Evolutionary conservation across 2,888 invertebrate genomes (phyloP), one percentile per base, ranked within the genome.

Genomic region (Zaprionus obscuricornis): DNA sequence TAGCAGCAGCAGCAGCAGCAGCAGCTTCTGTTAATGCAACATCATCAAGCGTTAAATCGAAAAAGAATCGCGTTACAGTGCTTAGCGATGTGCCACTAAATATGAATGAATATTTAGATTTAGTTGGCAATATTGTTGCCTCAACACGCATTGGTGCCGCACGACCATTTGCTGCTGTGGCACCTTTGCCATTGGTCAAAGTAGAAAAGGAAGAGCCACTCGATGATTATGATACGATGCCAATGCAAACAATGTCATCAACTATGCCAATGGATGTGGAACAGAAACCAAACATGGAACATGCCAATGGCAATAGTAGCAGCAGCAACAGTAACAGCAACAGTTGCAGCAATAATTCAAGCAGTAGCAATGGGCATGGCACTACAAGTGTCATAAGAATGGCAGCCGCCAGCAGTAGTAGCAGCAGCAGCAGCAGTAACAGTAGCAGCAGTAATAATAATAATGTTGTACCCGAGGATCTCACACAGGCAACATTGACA

Each of bases 31-130:
- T 18, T 13, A 46, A 56, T 11, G 49, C 54, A 8, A 75, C 66
- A 31, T 55, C 36, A n/a, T 54, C 66, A 3, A 64, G 29, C 36
- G 39, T 68, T 34, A 85, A 82, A 42, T 85, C 83, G 17, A 82
- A 84, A 2, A 86, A 84, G 70, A 87, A 84, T 29, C 88, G 88
- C 1, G 86, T 90, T 14, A 90, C 89, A 2, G 90, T 90, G 20
- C 77, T 90, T 20, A 90, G 90, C 55, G 89, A 90, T 81, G 90
- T 90, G 14, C 90, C 90, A 64, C 73, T 90, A n/a, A 88, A 89
- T 68, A 82, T 89, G 64, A 89, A 88, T 46, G 89, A 90, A 74
- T 90, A 89, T 56, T 66, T 90, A 20, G 89, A 90, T 70, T 57
- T 90, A 43, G 87, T 90, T 54, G 90, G 90, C 17, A 90, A 90